These are phyloP conservation scores for Cephus rjabovi DNA, from an alignment of 2,888 invertebrate genomes.

Conservation along the genomic window DNA sequence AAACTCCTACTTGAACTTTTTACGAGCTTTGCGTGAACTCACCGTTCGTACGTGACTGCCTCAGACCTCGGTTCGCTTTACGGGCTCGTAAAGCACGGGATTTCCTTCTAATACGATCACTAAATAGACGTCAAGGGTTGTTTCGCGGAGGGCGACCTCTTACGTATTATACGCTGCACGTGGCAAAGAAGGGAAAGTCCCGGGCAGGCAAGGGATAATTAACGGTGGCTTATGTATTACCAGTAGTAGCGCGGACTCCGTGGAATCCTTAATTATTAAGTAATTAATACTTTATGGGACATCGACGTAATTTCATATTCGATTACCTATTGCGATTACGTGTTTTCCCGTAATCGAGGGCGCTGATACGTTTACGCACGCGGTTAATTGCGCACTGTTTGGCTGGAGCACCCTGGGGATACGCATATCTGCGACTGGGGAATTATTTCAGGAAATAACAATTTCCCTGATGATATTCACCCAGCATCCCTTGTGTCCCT, in stretches of 20 bases:
- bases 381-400: not conserved
- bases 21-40: conserved; percentile 7
- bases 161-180: not conserved
- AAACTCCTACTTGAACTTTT: not conserved
- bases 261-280: not conserved
- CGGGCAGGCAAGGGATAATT: not conserved
- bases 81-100: conserved; percentile 30
- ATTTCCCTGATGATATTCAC: not conserved
- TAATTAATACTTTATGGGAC: not conserved
- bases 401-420: not conserved
- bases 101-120: conserved; percentile 18
- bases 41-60: not conserved
- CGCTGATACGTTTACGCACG: not conserved
- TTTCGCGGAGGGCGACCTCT: not conserved
- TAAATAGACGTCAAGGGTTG: not conserved
- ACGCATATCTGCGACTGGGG: not conserved
- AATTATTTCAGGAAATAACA: not conserved
- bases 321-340: not conserved
- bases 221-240: not conserved
- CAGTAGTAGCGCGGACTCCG: not conserved
- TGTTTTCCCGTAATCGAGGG: not conserved
- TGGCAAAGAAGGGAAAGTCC: not conserved
- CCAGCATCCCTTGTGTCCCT: not conserved
- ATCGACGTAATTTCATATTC: not conserved
- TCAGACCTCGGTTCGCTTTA: conserved; percentile 20